Conservation (phyloP, 2,113 vertebrate species). For the Elephas maximus region DNA sequence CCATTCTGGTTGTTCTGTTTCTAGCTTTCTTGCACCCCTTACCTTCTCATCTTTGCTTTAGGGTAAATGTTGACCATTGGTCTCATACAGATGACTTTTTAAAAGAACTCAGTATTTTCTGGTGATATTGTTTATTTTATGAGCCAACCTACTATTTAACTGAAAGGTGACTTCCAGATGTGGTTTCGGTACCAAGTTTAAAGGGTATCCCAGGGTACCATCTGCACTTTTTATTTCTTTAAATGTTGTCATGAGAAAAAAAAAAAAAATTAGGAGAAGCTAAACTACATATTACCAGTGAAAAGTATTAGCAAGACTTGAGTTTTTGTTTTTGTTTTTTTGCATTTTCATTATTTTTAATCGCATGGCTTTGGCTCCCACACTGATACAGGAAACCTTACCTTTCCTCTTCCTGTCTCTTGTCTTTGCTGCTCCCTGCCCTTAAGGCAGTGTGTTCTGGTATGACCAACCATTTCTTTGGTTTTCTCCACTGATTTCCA, state of each 20-base stretch:
- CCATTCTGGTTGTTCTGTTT: neutral
- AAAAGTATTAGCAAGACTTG: neutral
- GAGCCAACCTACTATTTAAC: neutral
- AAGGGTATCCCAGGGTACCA: neutral
- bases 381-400: slow-evolving; percentile 40
- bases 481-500: neutral
- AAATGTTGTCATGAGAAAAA: neutral
- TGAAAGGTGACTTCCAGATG: neutral
- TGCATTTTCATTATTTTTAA: neutral
- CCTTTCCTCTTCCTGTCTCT: slow-evolving; percentile 30
- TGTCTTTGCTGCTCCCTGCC: neutral
- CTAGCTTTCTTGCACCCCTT: neutral
- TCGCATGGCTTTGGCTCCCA: neutral
- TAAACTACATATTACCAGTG: neutral
- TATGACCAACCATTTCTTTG: neutral
- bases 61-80: neutral
- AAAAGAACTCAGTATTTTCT: neutral
- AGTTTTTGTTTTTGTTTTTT: neutral
- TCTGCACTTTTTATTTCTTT: neutral
- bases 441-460: neutral
- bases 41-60: neutral
- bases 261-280: neutral
- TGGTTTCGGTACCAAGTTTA: neutral
- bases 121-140: neutral
- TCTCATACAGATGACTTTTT: neutral